Conservation (phyloP, 2,113 vertebrate genomes). For the Apteryx owenii region DNA sequence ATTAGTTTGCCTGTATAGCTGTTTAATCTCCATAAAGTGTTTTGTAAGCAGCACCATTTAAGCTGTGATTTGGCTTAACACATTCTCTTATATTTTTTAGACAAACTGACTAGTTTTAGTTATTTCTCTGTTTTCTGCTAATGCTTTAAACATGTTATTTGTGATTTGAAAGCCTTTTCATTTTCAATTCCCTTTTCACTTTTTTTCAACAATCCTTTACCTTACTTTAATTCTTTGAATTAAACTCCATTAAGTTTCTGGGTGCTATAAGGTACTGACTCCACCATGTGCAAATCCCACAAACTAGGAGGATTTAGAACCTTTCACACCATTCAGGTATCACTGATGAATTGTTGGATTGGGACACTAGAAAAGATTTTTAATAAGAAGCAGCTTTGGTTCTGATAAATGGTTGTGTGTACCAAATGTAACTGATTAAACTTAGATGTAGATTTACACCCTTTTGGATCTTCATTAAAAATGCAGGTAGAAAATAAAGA, state of each 20-base stretch:
- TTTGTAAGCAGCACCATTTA: background rate
- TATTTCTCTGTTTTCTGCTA: background rate
- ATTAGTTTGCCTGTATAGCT: background rate
- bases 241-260: background rate
- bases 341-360: background rate
- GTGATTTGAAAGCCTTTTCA: background rate
- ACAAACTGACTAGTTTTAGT: background rate
- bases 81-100: background rate
- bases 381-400: background rate
- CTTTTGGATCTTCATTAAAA: background rate
- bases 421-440: background rate
- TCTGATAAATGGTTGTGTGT: background rate
- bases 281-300: background rate
- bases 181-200: background rate
- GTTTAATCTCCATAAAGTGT: background rate
- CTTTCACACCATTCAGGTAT: background rate
- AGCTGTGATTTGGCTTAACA: background rate
- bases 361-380: background rate
- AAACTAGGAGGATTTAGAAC: background rate
- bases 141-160: background rate
- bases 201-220: background rate
- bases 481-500: too few species aligned
- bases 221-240: background rate
- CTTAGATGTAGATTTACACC: background rate
- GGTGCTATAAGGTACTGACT: background rate